Base-by-base conservation (phyloP, 2,888 invertebrate species). In the Rhodophaea formosa region DNA sequence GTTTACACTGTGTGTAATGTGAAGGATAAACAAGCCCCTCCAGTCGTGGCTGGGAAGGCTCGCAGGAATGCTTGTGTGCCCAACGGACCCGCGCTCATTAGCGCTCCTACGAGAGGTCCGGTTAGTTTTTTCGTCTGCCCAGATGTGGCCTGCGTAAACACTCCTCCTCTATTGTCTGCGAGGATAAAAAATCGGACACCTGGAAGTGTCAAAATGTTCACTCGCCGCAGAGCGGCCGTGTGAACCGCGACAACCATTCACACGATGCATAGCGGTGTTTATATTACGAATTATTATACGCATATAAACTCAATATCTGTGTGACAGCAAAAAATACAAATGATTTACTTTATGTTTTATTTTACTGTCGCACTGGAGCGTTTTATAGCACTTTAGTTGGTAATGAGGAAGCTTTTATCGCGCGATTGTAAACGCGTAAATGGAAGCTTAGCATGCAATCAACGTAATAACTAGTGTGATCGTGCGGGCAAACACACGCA, bases 121-220 rank as follows among this genome's bases (percentile, higher is more conserved):
- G 84, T 82, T 73, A 72, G 83, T 86, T 88, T 88, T 86, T 88
- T 83, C 77, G 68, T 82, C 80, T 78, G 84, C 80, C 89, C 91
- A 91, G 90, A 90, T 91, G 91, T 86, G 84, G 80, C 81, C 78
- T 83, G 81, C 79, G 83, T 75, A 90, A 88, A 86, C 80, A 84
- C 70, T 65, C 71, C 80, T 74, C 78, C 70, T 68, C 81, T 75
- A 82, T 88, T 86, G 88, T 87, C 76, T 75, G 79, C 66, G 67
- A 62, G 68, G 65, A 80, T 83, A 89, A 91, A 91, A 91, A 91
- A 87, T 80, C 70, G 82, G 81, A 89, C 90, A 91, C 90, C 91
- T 91, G 90, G 89, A 90, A 81, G 90, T 91, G 90, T 90, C 89
- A 90, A 89, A 90, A 84, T 88, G 88, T 90, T 90, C 90, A 87